These are phyloP conservation scores for Corapipo altera DNA, from an alignment of 2,113 vertebrate species.

Conservation along the genomic window DNA sequence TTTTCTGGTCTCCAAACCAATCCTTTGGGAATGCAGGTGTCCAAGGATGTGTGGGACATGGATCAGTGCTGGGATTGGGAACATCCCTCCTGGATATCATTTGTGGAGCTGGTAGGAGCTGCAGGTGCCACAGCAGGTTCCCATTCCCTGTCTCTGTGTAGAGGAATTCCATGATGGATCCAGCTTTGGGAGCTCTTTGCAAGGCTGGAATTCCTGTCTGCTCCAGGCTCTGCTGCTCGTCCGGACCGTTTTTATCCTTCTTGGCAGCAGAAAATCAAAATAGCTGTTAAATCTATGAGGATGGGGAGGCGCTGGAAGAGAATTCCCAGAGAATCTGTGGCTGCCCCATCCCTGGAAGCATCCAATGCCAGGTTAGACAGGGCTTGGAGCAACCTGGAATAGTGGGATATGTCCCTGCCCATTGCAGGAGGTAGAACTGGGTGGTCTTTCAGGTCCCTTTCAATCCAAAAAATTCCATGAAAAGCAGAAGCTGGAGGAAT, in stretches of 20 bases:
- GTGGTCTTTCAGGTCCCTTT: not conserved
- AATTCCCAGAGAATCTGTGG: not conserved
- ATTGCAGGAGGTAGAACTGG: too few relatives aligned
- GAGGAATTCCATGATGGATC: not conserved
- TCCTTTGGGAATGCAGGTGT: not conserved
- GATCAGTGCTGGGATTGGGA: not conserved
- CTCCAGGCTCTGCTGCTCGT: not conserved
- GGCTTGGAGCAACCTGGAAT: not conserved
- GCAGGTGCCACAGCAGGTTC: not conserved
- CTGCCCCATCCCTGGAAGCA: not conserved
- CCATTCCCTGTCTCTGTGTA: not conserved
- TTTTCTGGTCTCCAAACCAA: not conserved
- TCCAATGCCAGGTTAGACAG: not conserved
- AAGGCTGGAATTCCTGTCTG: too few relatives aligned
- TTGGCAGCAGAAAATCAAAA: too few relatives aligned
- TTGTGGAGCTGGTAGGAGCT: not conserved
- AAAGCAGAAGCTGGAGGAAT: not conserved
- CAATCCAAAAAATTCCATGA: not conserved
- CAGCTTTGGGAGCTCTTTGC: not conserved
- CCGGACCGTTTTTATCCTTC: not conserved
- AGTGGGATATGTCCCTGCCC: not conserved
- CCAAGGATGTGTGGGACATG: accelerated
- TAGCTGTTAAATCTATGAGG: too few relatives aligned
- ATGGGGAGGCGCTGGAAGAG: not conserved
- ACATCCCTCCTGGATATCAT: not conserved